phyloP scores from a whole-genome alignment of 2,888 invertebrate species.

The Torymus auratus region DNA sequence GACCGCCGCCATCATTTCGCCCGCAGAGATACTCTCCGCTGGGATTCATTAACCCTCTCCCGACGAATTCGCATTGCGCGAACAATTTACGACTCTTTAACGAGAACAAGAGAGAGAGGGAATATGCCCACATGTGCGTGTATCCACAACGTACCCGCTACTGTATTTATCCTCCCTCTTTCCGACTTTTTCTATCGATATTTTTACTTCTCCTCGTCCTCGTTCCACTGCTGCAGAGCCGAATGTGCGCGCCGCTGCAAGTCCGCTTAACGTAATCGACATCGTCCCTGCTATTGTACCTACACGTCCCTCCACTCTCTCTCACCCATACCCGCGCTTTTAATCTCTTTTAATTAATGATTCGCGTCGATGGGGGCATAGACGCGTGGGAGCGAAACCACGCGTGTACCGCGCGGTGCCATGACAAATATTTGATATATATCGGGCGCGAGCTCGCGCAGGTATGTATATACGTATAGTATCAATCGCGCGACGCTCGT shows the following conservation, averaged over 20 bases:
- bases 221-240: not conserved
- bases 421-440: conserved; percentile 48
- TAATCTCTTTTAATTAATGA: conserved; percentile 56
- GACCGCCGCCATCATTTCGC: too few relatives aligned
- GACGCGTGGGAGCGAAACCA: not conserved
- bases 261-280: conserved; percentile 28
- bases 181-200: conserved; percentile 10
- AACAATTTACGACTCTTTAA: conserved; percentile 44
- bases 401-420: not conserved
- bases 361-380: not conserved
- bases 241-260: too few relatives aligned
- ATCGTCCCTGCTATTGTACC: not conserved
- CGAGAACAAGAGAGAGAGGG: not conserved
- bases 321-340: conserved; percentile 7
- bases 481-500: conserved; percentile 33
- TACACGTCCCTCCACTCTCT: not conserved
- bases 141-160: too few relatives aligned
- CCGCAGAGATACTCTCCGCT: conserved; percentile 17
- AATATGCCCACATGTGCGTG: too few relatives aligned
- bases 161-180: not conserved
- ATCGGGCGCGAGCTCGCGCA: not conserved
- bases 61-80: conserved; percentile 10
- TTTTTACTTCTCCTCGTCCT: conserved; percentile 2
- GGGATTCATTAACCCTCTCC: conserved; percentile 24
- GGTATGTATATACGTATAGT: not conserved